phyloP scores from a whole-genome alignment of 1,140 invertebrate genomes.

The Thaumetopoea pityocampa region DNA sequence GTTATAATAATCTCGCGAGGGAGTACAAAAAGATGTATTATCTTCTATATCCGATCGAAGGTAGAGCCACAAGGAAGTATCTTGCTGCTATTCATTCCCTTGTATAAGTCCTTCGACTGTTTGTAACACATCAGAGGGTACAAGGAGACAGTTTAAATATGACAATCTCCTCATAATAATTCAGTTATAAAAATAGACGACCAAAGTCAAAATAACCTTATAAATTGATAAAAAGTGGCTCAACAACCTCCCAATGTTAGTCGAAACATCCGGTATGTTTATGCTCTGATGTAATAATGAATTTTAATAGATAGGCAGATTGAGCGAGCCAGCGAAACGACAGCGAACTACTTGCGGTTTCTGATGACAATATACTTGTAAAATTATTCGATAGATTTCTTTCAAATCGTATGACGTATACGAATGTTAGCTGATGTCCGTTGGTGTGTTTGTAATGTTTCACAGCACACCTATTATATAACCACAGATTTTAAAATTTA shows the following conservation, averaged over 20 bases:
- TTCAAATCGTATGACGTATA: constrained; percentile 4
- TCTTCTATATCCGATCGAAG: too few species aligned
- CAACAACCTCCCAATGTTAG: constrained; percentile 43
- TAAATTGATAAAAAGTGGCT: constrained; percentile 24
- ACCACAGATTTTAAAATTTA: too few species aligned
- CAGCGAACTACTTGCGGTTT: constrained; percentile 16
- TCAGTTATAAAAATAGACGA: constrained; percentile 9
- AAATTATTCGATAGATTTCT: not conserved
- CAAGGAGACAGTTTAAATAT: too few species aligned
- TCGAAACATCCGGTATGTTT: constrained; percentile 51
- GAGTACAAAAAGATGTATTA: too few species aligned
- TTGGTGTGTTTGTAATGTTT: too few species aligned
- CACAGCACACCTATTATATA: too few species aligned
- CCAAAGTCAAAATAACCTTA: constrained; percentile 23
- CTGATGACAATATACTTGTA: constrained; percentile 5
- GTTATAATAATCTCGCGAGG: too few species aligned
- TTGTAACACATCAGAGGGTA: too few species aligned
- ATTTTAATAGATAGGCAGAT: constrained; percentile 20
- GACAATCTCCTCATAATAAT: too few species aligned
- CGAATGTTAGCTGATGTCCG: constrained; percentile 8
- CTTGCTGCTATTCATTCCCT: too few species aligned
- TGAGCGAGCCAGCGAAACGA: constrained; percentile 1
- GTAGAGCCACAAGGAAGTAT: too few species aligned
- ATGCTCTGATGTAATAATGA: constrained; percentile 47
- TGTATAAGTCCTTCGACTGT: too few species aligned